Evolutionary conservation across 2,888 invertebrate species (phyloP).

Genomic region (Gnatocerus cornutus): DNA sequence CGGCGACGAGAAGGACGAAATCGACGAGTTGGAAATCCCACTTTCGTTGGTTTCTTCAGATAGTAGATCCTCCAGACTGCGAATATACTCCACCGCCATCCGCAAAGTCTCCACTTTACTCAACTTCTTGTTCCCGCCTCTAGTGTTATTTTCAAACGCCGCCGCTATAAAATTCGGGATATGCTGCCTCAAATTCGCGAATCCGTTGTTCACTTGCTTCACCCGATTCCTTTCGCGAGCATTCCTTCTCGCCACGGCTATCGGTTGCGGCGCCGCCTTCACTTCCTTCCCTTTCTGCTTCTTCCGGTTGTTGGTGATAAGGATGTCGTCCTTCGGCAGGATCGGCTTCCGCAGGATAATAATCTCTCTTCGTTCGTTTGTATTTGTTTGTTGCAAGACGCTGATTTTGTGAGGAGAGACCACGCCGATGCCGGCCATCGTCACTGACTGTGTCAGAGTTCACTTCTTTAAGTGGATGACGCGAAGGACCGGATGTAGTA

Average conservation of each 20-base stretch:
- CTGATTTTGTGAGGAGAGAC: constrained; percentile 77
- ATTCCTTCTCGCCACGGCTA: constrained; percentile 91
- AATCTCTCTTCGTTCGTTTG: constrained; percentile 70
- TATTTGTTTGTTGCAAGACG: constrained; percentile 78
- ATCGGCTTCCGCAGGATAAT: constrained; percentile 74
- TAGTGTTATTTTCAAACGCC: constrained; percentile 78
- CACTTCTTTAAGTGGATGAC: constrained; percentile 40
- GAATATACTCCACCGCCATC: constrained; percentile 93
- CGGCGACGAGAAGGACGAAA: constrained; percentile 52
- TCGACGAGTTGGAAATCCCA: constrained; percentile 44
- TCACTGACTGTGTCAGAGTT: constrained; percentile 37
- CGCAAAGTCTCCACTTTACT: constrained; percentile 92
- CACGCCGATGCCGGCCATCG: constrained; percentile 72
- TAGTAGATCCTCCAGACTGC: constrained; percentile 84
- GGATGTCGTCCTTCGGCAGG: constrained; percentile 61
- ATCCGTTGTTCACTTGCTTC: constrained; percentile 93
- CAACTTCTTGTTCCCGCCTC: constrained; percentile 83
- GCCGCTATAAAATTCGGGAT: constrained; percentile 88
- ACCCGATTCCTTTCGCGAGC: constrained; percentile 95
- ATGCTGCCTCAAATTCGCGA: constrained; percentile 89
- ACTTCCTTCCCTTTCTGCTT: constrained; percentile 65
- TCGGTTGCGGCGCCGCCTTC: constrained; percentile 77
- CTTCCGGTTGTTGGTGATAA: constrained; percentile 67
- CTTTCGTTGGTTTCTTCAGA: constrained; percentile 71
- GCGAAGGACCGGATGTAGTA: constrained; percentile 60